Conservation (phyloP, 37 sponge, comb jelly and placozoan genomes). For the Ephydatia muelleri region DNA sequence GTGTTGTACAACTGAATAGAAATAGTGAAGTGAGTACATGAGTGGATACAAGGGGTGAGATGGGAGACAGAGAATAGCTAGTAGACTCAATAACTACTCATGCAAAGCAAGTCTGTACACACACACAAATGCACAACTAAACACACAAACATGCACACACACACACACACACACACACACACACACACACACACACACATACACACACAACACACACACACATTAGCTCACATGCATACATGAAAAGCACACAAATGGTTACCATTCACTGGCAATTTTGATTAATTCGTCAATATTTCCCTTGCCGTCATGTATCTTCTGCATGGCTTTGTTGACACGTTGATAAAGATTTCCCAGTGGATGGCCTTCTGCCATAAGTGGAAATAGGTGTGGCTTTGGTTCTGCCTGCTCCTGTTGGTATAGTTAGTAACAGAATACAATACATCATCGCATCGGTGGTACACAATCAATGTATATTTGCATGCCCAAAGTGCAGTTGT, state of each 20-base stretch:
- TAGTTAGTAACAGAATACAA: neutral
- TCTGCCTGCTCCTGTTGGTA: conserved; percentile 18
- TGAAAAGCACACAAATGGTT: neutral
- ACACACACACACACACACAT: conserved; percentile 1
- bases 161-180: too few species aligned
- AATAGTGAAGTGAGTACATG: neutral
- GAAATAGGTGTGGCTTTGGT: conserved; percentile 49
- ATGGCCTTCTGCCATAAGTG: conserved; percentile 55
- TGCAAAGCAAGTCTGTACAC: neutral
- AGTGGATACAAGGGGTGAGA: neutral
- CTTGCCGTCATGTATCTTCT: conserved; percentile 1
- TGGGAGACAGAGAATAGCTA: neutral
- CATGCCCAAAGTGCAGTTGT: too few species aligned
- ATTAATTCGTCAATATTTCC: neutral
- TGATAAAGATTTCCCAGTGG: conserved; percentile 35
- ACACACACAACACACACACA: neutral
- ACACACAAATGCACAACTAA: neutral
- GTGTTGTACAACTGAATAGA: neutral
- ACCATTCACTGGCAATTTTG: conserved; percentile 15
- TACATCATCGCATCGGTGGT: neutral
- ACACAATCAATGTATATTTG: too few species aligned
- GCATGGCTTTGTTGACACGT: conserved; percentile 33
- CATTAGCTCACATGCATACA: neutral
- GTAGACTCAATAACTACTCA: neutral
- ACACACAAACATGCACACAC: too few species aligned